phyloP scores from a whole-genome alignment of 2,797 vertebrate genomes.

The Danio tinwini region DNA sequence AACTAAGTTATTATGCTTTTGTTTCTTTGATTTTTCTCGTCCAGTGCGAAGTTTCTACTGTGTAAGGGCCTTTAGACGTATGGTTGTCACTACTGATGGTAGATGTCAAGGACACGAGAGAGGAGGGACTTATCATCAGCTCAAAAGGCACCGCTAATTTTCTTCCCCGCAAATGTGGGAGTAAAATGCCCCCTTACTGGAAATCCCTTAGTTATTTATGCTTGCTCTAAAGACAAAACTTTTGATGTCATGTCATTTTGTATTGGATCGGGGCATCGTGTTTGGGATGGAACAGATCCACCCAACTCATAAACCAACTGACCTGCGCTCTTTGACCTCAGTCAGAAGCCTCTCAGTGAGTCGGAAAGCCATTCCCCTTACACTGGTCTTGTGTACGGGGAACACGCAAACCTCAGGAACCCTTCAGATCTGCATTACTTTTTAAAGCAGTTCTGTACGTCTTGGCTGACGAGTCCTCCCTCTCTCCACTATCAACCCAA shows the following conservation, averaged over 20 bases:
- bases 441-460: conserved; percentile 67
- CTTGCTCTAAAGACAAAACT: conserved; percentile 26
- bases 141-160: conserved; percentile 78
- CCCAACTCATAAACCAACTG: conserved; percentile 38
- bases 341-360: conserved; percentile 78
- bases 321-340: conserved; percentile 76
- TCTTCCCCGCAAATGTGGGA: conserved; percentile 45
- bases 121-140: conserved; percentile 75
- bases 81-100: conserved; percentile 59
- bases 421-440: conserved; percentile 62
- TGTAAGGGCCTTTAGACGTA: conserved; percentile 63
- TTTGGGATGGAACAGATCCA: conserved; percentile 14
- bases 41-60: conserved; percentile 21
- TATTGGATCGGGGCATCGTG: conserved; percentile 11
- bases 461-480: conserved; percentile 79
- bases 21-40: not conserved
- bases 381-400: conserved; percentile 77
- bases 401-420: conserved; percentile 86
- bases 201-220: conserved; percentile 44
- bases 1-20: conserved; percentile 4
- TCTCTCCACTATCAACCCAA: conserved; percentile 87
- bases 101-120: conserved; percentile 71
- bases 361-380: conserved; percentile 85
- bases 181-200: conserved; percentile 35
- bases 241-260: conserved; percentile 40